Conservation (phyloP, 2,797 vertebrate genomes). For the Sebastes steindachneri region DNA sequence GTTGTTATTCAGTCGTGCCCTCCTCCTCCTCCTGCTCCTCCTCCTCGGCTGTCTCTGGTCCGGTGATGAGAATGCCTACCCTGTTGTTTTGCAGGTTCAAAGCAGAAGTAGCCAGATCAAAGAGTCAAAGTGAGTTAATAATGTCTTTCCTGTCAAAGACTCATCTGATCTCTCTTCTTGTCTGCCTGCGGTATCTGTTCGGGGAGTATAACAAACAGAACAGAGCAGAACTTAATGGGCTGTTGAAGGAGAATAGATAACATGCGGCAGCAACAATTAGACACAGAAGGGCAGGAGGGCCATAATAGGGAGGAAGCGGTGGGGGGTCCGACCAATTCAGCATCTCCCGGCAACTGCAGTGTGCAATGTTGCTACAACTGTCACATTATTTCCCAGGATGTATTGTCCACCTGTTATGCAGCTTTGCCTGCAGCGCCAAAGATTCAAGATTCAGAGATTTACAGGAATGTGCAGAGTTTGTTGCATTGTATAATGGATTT, state of each 20-base stretch:
- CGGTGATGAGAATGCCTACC: slow-evolving; percentile 18
- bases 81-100: slow-evolving; percentile 48
- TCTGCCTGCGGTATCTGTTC: slow-evolving; percentile 11
- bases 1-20: slow-evolving; percentile 14
- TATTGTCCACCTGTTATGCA: slow-evolving; percentile 21
- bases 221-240: slow-evolving; percentile 19
- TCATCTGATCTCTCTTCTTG: slow-evolving; percentile 24
- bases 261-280: slow-evolving; percentile 43
- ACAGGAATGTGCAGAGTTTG: neutral
- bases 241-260: slow-evolving; percentile 47
- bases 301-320: slow-evolving; percentile 27
- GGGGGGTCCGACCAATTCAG: slow-evolving; percentile 28
- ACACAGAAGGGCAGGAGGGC: slow-evolving; percentile 41
- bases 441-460: neutral
- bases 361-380: slow-evolving; percentile 38
- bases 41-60: slow-evolving; percentile 11
- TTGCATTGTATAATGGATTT: neutral
- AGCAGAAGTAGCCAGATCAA: slow-evolving; percentile 34
- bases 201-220: slow-evolving; percentile 21
- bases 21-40: neutral
- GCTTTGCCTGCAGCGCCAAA: neutral
- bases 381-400: slow-evolving; percentile 40
- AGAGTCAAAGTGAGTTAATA: slow-evolving; percentile 29
- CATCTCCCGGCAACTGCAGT: slow-evolving; percentile 55
- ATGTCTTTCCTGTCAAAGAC: slow-evolving; percentile 29